These are phyloP conservation scores for Macrotus californicus DNA, from an alignment of 2,113 vertebrate genomes.

Conservation along the genomic window DNA sequence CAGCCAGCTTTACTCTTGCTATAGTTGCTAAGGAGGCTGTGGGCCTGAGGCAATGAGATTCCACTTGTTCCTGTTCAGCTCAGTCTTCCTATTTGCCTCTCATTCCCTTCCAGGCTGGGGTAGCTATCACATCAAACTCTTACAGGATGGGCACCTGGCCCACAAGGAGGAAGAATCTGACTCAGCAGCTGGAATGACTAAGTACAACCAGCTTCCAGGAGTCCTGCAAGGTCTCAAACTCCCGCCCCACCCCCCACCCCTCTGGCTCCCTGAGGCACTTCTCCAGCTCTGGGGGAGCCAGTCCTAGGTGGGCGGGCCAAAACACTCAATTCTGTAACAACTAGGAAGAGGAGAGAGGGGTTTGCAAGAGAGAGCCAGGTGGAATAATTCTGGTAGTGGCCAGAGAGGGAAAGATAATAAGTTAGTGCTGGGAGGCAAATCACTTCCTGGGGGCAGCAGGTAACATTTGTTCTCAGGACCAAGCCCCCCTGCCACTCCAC, in stretches of 20 bases:
- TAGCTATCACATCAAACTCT: neutral
- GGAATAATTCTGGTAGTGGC: neutral
- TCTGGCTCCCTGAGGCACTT: rapidly evolving
- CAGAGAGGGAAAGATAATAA: neutral
- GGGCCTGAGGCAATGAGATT: neutral
- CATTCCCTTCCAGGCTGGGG: neutral
- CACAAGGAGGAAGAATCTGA: neutral
- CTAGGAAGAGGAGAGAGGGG: neutral
- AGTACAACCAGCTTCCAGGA: neutral
- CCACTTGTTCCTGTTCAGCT: neutral
- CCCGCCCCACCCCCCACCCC: no score
- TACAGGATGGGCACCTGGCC: rapidly evolving
- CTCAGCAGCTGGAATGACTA: rapidly evolving
- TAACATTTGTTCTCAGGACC: neutral
- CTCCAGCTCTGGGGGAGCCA: rapidly evolving
- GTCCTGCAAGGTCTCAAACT: neutral
- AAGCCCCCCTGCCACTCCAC: neutral
- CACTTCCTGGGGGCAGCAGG: neutral
- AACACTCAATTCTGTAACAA: neutral
- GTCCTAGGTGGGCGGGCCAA: rapidly evolving
- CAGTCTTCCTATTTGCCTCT: neutral
- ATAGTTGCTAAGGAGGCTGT: neutral
- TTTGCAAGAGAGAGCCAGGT: neutral
- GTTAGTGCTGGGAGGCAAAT: neutral
- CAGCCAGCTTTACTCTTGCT: neutral